Conservation (phyloP, 2,797 vertebrate genomes). For the Amniataba percoides region DNA sequence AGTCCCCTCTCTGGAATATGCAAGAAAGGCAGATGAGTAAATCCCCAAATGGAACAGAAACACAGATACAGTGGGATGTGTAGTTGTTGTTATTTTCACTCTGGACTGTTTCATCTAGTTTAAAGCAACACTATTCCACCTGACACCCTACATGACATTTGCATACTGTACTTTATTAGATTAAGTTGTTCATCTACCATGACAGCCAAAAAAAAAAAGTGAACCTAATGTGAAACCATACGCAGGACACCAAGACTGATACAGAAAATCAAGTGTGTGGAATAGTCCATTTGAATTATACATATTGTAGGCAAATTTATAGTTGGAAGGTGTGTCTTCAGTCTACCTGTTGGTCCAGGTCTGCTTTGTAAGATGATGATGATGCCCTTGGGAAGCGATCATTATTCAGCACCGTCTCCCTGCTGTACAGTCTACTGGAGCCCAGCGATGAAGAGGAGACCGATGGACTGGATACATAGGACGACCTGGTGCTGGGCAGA, state of each 20-base stretch:
- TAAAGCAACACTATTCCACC: not conserved
- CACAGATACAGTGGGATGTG: not conserved
- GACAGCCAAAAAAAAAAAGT: not conserved
- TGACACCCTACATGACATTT: not conserved
- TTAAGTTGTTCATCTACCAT: not conserved
- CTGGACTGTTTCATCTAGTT: not conserved
- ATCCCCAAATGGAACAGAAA: conserved; percentile 9
- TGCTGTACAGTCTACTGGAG: conserved; percentile 79
- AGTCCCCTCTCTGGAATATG: conserved; percentile 23
- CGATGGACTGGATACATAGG: conserved; percentile 76
- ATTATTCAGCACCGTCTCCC: conserved; percentile 85
- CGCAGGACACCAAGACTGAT: not conserved
- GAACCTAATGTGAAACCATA: not conserved
- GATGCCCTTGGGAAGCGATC: conserved; percentile 88
- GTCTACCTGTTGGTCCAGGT: conserved; percentile 91
- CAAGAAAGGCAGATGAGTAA: conserved; percentile 15
- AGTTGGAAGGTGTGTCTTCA: not conserved
- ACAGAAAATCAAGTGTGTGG: not conserved
- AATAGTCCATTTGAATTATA: not conserved
- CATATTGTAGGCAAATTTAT: not conserved
- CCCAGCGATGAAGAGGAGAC: conserved; percentile 78
- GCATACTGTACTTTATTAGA: not conserved
- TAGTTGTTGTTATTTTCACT: conserved; percentile 7
- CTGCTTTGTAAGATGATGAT: conserved; percentile 86
- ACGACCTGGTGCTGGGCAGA: conserved; percentile 85